phyloP scores from a whole-genome alignment of 30 jellyfish, hydroid and myxozoan species.

The Aurelia aurita region DNA sequence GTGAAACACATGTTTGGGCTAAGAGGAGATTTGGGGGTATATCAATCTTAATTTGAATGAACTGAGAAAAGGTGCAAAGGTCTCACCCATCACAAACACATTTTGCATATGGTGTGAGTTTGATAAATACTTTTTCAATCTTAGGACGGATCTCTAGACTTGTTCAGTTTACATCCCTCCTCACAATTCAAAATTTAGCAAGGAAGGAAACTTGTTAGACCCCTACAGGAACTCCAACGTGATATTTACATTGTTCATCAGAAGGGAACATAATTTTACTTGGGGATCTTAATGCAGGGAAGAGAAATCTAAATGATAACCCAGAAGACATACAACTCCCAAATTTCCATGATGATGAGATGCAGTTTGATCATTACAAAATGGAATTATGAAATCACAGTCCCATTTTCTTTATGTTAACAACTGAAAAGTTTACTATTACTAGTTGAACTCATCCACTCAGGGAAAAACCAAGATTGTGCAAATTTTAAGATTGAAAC shows the following conservation, averaged over 20 bases:
- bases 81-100: neutral
- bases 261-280: neutral
- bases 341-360: neutral
- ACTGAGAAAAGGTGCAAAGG: neutral
- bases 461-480: too few relatives aligned
- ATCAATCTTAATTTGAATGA: neutral
- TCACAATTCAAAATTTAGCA: conserved; percentile 2
- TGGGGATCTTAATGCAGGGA: conserved; percentile 18
- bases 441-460: too few relatives aligned
- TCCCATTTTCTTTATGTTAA: neutral
- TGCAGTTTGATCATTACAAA: neutral
- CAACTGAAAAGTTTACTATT: too few relatives aligned
- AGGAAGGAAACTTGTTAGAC: neutral
- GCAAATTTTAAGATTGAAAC: too few relatives aligned
- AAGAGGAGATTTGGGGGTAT: conserved; percentile 10
- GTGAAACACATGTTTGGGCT: neutral
- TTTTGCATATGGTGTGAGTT: too few relatives aligned
- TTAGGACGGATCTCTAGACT: neutral
- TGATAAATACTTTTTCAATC: too few relatives aligned
- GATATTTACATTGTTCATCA: neutral
- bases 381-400: conserved; percentile 6
- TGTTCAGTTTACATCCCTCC: conserved; percentile 20
- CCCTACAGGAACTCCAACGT: neutral
- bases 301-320: conserved; percentile 1
- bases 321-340: neutral